phyloP scores from a whole-genome alignment of 2,113 vertebrate genomes.

The Anhinga rufa region DNA sequence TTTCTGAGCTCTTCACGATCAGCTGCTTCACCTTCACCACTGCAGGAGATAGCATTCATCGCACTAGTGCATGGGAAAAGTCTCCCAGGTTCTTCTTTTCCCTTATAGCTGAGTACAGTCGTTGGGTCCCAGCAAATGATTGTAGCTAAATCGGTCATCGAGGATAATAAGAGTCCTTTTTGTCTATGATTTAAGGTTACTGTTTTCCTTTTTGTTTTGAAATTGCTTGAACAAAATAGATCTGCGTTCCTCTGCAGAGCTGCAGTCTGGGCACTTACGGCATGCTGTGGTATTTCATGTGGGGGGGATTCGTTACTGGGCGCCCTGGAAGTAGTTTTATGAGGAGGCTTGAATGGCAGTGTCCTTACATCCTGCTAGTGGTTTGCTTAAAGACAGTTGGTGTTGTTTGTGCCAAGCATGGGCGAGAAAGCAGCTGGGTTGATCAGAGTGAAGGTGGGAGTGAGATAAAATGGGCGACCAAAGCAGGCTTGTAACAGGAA shows the following conservation, averaged over 20 bases:
- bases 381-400: neutral
- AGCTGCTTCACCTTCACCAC: neutral
- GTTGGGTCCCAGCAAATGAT: neutral
- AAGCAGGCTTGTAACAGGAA: neutral
- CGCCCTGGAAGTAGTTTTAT: neutral
- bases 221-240: neutral
- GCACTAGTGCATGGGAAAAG: accelerated
- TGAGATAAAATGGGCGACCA: neutral
- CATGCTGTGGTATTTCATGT: neutral
- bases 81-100: neutral
- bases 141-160: neutral
- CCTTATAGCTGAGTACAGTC: accelerated
- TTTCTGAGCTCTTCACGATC: neutral
- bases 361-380: neutral
- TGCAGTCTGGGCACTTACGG: neutral
- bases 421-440: neutral
- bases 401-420: neutral
- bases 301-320: neutral
- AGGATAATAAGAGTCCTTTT: neutral
- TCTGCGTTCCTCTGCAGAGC: neutral
- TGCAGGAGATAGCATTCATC: neutral
- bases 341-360: neutral
- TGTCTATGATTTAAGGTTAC: neutral
- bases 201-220: neutral
- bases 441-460: neutral